These are phyloP conservation scores for Onthophagus taurus DNA, from an alignment of 1,140 invertebrate genomes.

Conservation along the genomic window DNA sequence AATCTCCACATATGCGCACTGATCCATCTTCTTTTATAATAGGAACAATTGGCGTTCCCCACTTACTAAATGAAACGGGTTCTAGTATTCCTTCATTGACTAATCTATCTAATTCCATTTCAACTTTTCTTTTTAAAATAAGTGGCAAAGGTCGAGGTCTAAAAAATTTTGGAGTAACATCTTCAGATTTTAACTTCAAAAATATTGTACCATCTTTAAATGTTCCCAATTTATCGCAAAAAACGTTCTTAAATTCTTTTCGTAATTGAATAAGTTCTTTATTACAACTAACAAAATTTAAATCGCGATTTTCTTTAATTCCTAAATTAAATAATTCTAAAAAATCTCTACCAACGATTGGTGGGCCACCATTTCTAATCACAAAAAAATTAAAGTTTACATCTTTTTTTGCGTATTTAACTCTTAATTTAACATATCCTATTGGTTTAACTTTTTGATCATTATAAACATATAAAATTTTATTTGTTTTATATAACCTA, in stretches of 20 bases:
- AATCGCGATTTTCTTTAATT: too few relatives aligned
- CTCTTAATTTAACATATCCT: too few relatives aligned
- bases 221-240: background rate
- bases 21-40: background rate
- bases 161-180: background rate
- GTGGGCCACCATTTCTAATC: too few relatives aligned
- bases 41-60: conserved; percentile 1
- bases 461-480: too few relatives aligned
- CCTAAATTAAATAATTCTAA: too few relatives aligned
- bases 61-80: background rate
- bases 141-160: background rate
- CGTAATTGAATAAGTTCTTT: background rate
- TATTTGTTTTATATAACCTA: too few relatives aligned
- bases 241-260: conserved; percentile 2
- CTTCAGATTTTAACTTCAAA: background rate
- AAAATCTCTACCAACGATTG: too few relatives aligned
- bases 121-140: background rate
- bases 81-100: background rate
- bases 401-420: too few relatives aligned
- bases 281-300: too few relatives aligned
- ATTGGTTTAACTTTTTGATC: too few relatives aligned
- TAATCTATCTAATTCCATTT: background rate
- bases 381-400: too few relatives aligned
- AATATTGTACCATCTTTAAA: background rate
- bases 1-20: background rate